Evolutionary conservation across 2,797 vertebrate genomes (phyloP).

Genomic region (Thaleichthys pacificus): DNA sequence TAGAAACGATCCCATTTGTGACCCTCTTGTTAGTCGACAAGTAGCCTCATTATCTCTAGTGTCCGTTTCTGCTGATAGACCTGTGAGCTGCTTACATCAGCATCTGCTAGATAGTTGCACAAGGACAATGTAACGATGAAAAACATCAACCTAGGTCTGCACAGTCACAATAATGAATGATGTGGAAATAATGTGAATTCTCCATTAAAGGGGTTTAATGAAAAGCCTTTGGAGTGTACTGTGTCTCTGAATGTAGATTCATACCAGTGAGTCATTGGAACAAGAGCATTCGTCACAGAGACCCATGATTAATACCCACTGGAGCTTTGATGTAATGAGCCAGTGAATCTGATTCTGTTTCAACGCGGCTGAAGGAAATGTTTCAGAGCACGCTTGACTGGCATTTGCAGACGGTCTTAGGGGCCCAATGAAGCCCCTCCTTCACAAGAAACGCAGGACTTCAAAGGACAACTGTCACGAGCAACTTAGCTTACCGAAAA

Average conservation of each 20-base stretch:
- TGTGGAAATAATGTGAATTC: background rate
- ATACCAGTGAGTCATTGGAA: constrained; percentile 63
- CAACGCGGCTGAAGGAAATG: constrained; percentile 39
- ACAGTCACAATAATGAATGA: background rate
- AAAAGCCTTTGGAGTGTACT: constrained; percentile 3
- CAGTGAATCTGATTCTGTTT: constrained; percentile 46
- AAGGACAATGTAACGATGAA: constrained; percentile 2
- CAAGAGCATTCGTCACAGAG: constrained; percentile 71
- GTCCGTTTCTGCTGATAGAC: too few relatives aligned
- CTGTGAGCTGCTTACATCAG: background rate
- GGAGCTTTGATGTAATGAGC: constrained; percentile 46
- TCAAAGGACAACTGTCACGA: background rate
- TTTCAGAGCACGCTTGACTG: constrained; percentile 25
- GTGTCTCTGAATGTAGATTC: constrained; percentile 33
- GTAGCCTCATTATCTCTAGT: background rate
- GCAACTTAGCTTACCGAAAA: background rate
- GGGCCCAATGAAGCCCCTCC: constrained; percentile 1
- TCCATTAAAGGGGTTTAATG: constrained; percentile 2
- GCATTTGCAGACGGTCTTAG: constrained; percentile 12
- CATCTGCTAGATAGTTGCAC: background rate
- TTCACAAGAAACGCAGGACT: constrained; percentile 1
- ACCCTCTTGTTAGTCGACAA: background rate
- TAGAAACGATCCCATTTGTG: background rate
- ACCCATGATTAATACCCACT: constrained; percentile 70
- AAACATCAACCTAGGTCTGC: background rate